A percentile compares a stretch with the other conserved stretches of the same genome.
These are phyloP conservation scores for Megalops cyprinoides DNA, from an alignment of 2,797 vertebrate species.

Conservation along the genomic window DNA sequence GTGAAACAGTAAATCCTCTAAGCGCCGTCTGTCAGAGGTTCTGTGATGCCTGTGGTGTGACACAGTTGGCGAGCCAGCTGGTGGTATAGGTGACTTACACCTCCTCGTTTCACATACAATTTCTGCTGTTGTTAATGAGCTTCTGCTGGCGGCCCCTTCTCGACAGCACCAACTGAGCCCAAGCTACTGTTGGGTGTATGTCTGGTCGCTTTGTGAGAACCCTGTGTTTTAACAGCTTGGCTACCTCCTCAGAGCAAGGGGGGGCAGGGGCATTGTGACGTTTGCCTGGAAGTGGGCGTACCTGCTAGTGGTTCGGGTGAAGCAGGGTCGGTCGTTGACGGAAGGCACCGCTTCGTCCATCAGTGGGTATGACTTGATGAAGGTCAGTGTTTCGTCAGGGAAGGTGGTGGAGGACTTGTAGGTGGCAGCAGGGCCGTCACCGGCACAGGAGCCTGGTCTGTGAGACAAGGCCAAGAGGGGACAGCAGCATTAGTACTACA, in stretches of 20 bases:
- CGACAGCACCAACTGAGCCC: not conserved
- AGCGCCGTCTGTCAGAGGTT: constrained; percentile 36
- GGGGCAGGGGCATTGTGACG: not conserved
- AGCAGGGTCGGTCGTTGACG: constrained; percentile 81
- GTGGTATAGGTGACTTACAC: not conserved
- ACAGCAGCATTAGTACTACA: not conserved
- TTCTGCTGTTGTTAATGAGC: constrained; percentile 11
- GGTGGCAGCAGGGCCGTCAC: constrained; percentile 74
- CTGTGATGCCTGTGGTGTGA: constrained; percentile 17
- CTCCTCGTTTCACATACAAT: constrained; percentile 13
- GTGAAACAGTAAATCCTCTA: constrained; percentile 54
- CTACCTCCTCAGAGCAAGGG: not conserved
- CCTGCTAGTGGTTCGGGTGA: constrained; percentile 90
- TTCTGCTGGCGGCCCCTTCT: not conserved
- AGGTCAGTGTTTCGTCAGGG: constrained; percentile 87
- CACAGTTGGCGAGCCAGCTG: constrained; percentile 23
- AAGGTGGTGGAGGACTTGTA: constrained; percentile 84
- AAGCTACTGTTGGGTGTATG: not conserved
- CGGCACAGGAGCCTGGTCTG: constrained; percentile 90
- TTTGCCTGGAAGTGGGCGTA: constrained; percentile 51
- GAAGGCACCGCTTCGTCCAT: constrained; percentile 86
- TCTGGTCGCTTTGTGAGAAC: not conserved
- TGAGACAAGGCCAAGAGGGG: not conserved
- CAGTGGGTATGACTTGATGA: constrained; percentile 93
- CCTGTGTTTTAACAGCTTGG: not conserved